Base-by-base conservation (phyloP, 2,797 vertebrate genomes). In the Sebastes variabilis region DNA sequence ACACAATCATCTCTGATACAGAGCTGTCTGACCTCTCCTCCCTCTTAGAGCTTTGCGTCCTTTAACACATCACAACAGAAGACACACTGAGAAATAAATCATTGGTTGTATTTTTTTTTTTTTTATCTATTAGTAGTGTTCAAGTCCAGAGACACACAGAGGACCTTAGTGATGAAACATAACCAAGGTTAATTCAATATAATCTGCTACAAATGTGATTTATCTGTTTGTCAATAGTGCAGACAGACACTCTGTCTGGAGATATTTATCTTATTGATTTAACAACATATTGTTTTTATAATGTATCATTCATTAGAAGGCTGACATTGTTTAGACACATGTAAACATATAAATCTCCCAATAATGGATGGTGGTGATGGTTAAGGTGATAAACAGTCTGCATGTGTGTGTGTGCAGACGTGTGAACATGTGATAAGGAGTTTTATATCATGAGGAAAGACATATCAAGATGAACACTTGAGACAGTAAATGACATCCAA, bases 261-360 rank as follows among this genome's bases (percentile, higher is more conserved):
- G 29, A 77, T 87, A 79, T 88, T 83, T 72, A 64, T 92, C 80
- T 85, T 79, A 83, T 75, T 75, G 91, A 90, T 90, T 90, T 78
- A 87, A 81, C 74, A 80, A 60, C 36, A 60, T 81, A 56, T 90
- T 89, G 84, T 88, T 91, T 91, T 80, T 86, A 54, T 77, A 89
- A 86, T 82, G 79, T 54, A 59, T 85, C 52, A 56, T 66, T 55
- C 20, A 42, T 76, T 42, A 66, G 64, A 64, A 75, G 77, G 46
- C 12, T 61, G 66, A 81, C 59, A 60, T 78, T 27, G 67, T 73
- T 67, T 72, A 34, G 65, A 81, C 73, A 67, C 71, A 74, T 70
- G 60, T 81, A 77, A 86, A 83, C 86, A 83, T 54, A 89, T 87
- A 86, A 80, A 84, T 84, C 69, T 86, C 49, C 18, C 34, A 32